Conservation (phyloP, 2,797 vertebrate species). For the Pogoniulus pusillus region DNA sequence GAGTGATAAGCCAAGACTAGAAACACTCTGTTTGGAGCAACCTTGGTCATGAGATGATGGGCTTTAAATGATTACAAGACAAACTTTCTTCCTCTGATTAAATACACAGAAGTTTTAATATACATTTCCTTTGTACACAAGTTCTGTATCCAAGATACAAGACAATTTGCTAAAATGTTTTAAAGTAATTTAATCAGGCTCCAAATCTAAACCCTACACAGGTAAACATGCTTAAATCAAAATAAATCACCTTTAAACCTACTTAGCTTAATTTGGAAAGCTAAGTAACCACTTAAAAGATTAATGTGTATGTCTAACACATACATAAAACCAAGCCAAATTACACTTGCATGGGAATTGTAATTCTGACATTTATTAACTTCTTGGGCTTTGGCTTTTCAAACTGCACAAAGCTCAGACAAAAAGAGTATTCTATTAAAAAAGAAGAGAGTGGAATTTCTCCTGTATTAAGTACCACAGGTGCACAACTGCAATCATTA, state of each 20-base stretch:
- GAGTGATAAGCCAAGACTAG: background rate
- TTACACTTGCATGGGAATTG: background rate
- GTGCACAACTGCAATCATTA: background rate
- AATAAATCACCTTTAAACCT: background rate
- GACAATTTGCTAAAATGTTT: background rate
- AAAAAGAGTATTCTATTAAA: background rate
- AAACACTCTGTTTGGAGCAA: background rate
- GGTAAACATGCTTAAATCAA: background rate
- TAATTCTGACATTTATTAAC: background rate
- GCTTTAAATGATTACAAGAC: background rate
- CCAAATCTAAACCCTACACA: background rate
- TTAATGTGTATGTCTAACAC: background rate
- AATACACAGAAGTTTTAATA: background rate
- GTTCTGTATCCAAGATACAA: background rate
- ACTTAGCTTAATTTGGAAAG: background rate
- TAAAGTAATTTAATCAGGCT: background rate
- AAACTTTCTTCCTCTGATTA: background rate
- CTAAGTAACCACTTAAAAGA: background rate
- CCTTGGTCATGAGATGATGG: background rate
- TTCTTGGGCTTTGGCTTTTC: background rate
- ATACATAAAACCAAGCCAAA: background rate
- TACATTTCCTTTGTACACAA: background rate
- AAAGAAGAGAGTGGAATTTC: background rate
- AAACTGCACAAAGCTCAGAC: background rate
- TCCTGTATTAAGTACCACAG: fast-evolving